Base-by-base conservation (phyloP, 2,888 invertebrate species). In the Stratiomys singularior region DNA sequence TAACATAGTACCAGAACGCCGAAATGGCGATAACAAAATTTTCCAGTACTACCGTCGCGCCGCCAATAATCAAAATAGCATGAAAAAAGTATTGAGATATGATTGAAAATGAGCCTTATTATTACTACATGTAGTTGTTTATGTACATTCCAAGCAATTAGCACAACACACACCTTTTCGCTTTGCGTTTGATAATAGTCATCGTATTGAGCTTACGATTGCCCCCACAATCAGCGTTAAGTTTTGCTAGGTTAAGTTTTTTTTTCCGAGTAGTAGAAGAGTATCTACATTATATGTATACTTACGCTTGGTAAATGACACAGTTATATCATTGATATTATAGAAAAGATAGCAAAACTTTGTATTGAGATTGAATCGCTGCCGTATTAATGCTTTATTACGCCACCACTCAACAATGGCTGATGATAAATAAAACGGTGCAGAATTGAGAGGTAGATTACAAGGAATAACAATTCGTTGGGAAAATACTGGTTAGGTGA, bases 141-240 rank as follows among this genome's bases (percentile, higher is more conserved):
- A 21, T 25, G 23, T 60, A 60, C 60, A 60, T 60, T 21, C 60
- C 60, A 60, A 11, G 21, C 60, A 5, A 60, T 60, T 60, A 60
- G 13, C 60, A 60, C 37, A 37, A 37, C 37, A 37, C 37, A 37
- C 60, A 60, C 60, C 60, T 60, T 60, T 60, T 60, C 25, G 60
- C 25, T 60, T 23, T 21, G 23, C 23, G 5, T 60, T 60, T 21
- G 60, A 60, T 60, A 60, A 60, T 21, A 60, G 23, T 23, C 5
- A 60, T 60, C 21, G 23, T 60, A 60, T 60, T 21, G 60, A 60
- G 23, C 2, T 13, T 21, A 21, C 4, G 21, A 18, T n/a, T 11
- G 15, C 21, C 4, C 13, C 25, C 21, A 60, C 60, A 21, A 60
- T 60, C 21, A 21, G 60, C 60, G 60, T n/a, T 21, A 60, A 11